Percentiles rank a stretch among this genome's conserved stretches.
phyloP scores from a whole-genome alignment of 2,888 invertebrate genomes.

The Tholera decimalis region DNA sequence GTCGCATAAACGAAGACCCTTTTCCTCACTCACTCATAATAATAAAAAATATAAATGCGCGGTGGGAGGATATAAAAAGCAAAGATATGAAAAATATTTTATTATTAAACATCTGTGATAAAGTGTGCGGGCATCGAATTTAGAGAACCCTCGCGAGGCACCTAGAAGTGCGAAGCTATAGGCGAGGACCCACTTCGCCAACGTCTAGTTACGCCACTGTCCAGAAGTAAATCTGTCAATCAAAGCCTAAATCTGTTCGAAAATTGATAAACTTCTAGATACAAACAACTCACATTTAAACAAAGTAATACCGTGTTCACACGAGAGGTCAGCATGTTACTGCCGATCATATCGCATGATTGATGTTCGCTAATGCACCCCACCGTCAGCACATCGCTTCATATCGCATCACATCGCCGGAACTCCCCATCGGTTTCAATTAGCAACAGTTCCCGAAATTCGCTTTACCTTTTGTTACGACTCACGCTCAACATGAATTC shows the following conservation, averaged over 20 bases:
- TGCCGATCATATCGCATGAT: constrained; percentile 44
- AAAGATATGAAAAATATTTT: no score
- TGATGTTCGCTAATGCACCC: constrained; percentile 41
- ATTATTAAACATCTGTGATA: no score
- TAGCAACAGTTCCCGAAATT: constrained; percentile 6
- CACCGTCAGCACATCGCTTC: constrained; percentile 8
- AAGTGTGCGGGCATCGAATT: no score
- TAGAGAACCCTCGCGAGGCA: no score
- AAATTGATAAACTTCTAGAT: not conserved
- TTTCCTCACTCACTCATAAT: no score
- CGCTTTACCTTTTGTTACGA: constrained; percentile 32
- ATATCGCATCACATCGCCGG: constrained; percentile 5
- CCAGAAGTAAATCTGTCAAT: no score
- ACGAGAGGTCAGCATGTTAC: constrained; percentile 6
- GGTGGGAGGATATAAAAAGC: no score
- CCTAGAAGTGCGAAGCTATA: no score
- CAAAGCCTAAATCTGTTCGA: not conserved
- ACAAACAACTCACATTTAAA: not conserved
- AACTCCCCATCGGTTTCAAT: constrained; percentile 26
- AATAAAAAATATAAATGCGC: no score
- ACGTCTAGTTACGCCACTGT: no score
- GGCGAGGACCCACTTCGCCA: no score
- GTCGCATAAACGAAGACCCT: no score
- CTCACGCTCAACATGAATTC: not conserved
- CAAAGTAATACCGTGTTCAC: not conserved